These are phyloP conservation scores for Psittacula derbiana DNA, from an alignment of 2,797 vertebrate species.

Conservation along the genomic window DNA sequence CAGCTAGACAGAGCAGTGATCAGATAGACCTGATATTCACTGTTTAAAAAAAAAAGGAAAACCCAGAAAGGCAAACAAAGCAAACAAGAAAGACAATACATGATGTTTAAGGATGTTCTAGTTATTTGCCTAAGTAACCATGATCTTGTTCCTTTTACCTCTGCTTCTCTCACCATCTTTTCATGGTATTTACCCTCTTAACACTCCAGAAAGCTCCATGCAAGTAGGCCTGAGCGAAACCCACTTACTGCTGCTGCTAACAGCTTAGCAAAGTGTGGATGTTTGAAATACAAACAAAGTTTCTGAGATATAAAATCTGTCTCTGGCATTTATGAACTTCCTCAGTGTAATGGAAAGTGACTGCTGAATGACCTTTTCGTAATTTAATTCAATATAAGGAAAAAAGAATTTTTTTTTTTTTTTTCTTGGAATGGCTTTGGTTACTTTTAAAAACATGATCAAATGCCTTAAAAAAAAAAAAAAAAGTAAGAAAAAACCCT, in stretches of 20 bases:
- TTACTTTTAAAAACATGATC: neutral
- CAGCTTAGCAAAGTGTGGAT: neutral
- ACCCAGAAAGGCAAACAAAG: neutral
- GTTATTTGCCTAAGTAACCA: neutral
- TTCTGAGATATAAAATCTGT: neutral
- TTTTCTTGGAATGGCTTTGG: neutral
- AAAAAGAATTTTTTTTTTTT: accelerated
- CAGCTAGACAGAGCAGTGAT: neutral
- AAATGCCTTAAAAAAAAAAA: neutral
- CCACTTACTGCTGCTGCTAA: accelerated
- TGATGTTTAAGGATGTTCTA: neutral
- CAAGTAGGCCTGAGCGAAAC: neutral
- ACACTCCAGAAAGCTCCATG: accelerated
- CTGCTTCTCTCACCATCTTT: neutral
- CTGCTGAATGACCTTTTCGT: neutral
- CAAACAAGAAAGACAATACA: neutral
- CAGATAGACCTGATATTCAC: neutral
- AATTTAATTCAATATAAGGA: neutral
- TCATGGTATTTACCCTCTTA: neutral
- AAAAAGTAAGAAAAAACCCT: neutral
- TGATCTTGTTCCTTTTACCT: neutral
- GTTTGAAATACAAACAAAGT: neutral
- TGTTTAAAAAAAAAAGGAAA: neutral
- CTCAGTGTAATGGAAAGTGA: neutral
- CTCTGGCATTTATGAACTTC: neutral